These are phyloP conservation scores for Cephus runcator DNA, from an alignment of 2,888 invertebrate species.

Conservation along the genomic window DNA sequence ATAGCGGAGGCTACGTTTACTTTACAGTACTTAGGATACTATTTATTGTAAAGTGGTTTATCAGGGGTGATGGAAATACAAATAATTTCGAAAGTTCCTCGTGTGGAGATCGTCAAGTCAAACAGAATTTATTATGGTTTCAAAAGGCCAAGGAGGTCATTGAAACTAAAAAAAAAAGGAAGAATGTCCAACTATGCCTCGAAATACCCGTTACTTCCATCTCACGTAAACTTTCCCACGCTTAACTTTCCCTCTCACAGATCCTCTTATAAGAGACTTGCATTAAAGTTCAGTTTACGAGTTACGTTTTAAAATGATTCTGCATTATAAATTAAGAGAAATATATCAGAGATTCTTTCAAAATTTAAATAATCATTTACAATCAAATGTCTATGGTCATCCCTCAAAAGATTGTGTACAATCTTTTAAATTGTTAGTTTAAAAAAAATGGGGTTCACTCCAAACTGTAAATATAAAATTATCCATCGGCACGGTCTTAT, in stretches of 20 bases:
- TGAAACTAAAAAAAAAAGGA: conserved; percentile 12
- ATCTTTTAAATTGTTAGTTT: background rate
- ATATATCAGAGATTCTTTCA: background rate
- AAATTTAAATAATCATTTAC: background rate
- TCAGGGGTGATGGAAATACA: background rate
- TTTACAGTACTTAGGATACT: background rate
- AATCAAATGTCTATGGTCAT: no score
- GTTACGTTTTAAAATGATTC: background rate
- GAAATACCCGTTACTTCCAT: conserved; percentile 38
- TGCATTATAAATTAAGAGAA: background rate
- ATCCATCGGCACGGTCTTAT: background rate
- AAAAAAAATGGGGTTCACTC: background rate
- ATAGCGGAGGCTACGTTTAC: background rate
- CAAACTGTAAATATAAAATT: background rate
- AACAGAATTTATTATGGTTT: background rate
- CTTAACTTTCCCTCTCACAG: conserved; percentile 35
- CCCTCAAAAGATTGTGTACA: no score
- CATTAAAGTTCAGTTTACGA: background rate
- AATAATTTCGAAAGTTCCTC: background rate
- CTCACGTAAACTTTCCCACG: conserved; percentile 23
- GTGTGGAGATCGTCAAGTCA: background rate
- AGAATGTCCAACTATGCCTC: conserved; percentile 25
- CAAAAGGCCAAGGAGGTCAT: background rate
- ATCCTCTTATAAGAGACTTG: background rate
- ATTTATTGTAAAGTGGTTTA: background rate